These are phyloP conservation scores for Pollimyrus isidori DNA, from an alignment of 2,113 vertebrate genomes.

Conservation along the genomic window DNA sequence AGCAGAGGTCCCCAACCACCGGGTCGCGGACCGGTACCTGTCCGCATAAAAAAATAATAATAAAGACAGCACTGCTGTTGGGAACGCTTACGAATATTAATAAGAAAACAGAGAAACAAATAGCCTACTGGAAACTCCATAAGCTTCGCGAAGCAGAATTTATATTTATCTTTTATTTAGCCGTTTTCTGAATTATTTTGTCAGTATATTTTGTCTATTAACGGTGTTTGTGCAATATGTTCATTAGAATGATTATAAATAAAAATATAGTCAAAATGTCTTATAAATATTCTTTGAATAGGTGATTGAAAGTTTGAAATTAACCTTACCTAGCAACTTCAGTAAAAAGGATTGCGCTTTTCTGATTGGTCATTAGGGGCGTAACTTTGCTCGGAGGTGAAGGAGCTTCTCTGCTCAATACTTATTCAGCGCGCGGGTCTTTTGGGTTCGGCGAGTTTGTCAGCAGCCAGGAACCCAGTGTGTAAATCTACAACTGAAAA, in stretches of 20 bases:
- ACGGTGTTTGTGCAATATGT: not conserved
- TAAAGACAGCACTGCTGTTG: too few relatives aligned
- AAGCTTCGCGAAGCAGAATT: not conserved
- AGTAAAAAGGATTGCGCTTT: not conserved
- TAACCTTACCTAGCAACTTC: not conserved
- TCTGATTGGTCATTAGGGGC: not conserved
- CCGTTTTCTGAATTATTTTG: too few relatives aligned
- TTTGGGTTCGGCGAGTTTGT: not conserved
- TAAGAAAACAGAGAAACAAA: not conserved
- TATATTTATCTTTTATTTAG: not conserved
- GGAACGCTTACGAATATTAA: not conserved
- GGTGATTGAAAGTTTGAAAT: not conserved
- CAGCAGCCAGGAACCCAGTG: fast-evolving
- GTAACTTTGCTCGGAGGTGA: not conserved
- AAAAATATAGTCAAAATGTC: not conserved
- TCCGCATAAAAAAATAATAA: too few relatives aligned
- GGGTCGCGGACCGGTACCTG: too few relatives aligned
- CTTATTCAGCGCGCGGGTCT: not conserved
- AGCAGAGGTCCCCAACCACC: too few relatives aligned
- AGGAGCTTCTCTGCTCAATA: not conserved
- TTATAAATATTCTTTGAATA: too few relatives aligned
- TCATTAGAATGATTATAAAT: not conserved
- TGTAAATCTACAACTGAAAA: not conserved
- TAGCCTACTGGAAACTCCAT: not conserved
- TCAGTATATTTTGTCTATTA: too few relatives aligned